Evolutionary conservation across 1,140 invertebrate species (phyloP).

Genomic region (Temnothorax curvispinosus): DNA sequence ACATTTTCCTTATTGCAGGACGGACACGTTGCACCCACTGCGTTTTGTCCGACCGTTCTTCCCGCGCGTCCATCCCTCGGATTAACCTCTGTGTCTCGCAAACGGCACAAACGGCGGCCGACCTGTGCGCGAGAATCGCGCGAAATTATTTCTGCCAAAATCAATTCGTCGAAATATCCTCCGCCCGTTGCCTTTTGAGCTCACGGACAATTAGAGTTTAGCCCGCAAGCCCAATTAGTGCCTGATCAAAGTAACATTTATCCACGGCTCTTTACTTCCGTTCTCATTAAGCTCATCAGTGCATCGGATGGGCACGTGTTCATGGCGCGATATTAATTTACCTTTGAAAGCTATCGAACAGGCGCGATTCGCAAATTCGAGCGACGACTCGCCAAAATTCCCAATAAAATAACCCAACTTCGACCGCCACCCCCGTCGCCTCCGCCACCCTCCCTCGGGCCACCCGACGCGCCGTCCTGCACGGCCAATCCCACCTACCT

Average conservation of each 20-base stretch:
- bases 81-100: conserved; percentile 51
- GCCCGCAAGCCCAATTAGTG: conserved; percentile 75
- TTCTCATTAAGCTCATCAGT: conserved; percentile 77
- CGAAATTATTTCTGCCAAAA: conserved; percentile 65
- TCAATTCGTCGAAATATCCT: conserved; percentile 72
- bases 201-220: conserved; percentile 76
- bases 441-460: conserved; percentile 22
- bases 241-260: conserved; percentile 77
- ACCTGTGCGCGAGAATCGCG: conserved; percentile 38
- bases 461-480: conserved; percentile 1
- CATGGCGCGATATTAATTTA: conserved; percentile 78
- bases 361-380: conserved; percentile 76
- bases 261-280: conserved; percentile 76
- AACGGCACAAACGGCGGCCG: conserved; percentile 32
- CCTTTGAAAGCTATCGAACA: conserved; percentile 77
- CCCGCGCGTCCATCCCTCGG: not conserved
- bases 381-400: conserved; percentile 73
- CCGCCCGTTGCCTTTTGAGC: conserved; percentile 68
- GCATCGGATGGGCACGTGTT: conserved; percentile 77
- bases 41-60: conserved; percentile 45
- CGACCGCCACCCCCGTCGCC: conserved; percentile 39
- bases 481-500: conserved; percentile 53
- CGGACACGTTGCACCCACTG: conserved; percentile 77
- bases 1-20: conserved; percentile 85
- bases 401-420: conserved; percentile 77